Evolutionary conservation across 2,888 invertebrate genomes (phyloP), one percentile per base, ranked within the genome.

Genomic region (Globia sparganii): DNA sequence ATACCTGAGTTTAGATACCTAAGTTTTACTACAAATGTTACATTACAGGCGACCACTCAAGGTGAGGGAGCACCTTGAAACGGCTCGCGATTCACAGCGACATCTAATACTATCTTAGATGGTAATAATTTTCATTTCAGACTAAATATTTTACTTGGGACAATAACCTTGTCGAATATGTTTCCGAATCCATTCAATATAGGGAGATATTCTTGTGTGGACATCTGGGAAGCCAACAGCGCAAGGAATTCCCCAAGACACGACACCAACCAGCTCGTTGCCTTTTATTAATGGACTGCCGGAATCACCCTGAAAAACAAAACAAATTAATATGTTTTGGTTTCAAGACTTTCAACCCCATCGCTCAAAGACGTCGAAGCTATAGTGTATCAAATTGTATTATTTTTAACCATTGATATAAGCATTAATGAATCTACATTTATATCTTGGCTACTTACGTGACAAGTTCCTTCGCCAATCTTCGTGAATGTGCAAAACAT

Each of bases 241-340:
- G 80, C 97, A 97, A 1, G 97, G 96, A 37, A 96, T 95, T 2
- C 97, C 97, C 95, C 96, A 97, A 13, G 96, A 96, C 3, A 96
- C 95, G 6, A 96, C 62, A 18, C 96, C 97, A 28, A 94, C 95
- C 0, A 97, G 88, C 72, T 92, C 85, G 34, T 91, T 86, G 21
- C 90, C 89, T 87, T 91, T 94, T 71, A 93, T 89, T 67, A 97
- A 75, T 31, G 96, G 96, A 69, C 96, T 94, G 15, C 97, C 97
- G 9, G 97, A 97, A 89, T 97, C 97, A 56, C 97, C 97, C 97
- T 97, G 91, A 46, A 93, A 93, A 87, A 58, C 43, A 78, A 34
- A 34, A 5, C 43, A 11, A 56, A 31, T 21, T 0, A 31, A 21
- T 37, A 31, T 37, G 46, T 40, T 43, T 64, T 49, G 3, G 1